Evolutionary conservation across 1,140 invertebrate genomes (phyloP).

Genomic region (Globodera rostochiensis): DNA sequence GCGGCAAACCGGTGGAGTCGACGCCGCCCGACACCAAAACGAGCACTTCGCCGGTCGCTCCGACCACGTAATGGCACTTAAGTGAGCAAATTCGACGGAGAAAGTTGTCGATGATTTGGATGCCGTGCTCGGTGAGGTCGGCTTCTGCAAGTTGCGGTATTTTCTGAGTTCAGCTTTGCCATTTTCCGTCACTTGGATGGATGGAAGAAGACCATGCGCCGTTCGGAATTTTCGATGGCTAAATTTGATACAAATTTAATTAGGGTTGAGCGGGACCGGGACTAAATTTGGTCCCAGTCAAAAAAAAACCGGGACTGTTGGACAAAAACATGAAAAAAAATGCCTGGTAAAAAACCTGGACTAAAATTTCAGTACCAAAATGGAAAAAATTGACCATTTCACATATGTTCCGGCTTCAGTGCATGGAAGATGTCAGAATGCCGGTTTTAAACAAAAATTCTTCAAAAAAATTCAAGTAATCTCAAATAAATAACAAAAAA

Average conservation of each 20-base stretch:
- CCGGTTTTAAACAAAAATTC: too few relatives aligned
- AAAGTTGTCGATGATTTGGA: constrained; percentile 89
- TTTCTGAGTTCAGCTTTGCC: neutral
- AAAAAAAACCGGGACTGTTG: constrained; percentile 75
- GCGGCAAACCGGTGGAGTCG: constrained; percentile 96
- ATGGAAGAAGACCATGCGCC: constrained; percentile 94
- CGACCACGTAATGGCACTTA: constrained; percentile 83
- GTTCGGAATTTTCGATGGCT: constrained; percentile 87
- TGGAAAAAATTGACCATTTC: too few relatives aligned
- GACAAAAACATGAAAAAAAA: constrained; percentile 89
- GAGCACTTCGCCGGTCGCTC: constrained; percentile 88
- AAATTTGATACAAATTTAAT: constrained; percentile 16
- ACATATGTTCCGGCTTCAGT: constrained; percentile 81
- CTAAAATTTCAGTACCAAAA: too few relatives aligned
- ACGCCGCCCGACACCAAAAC: constrained; percentile 78
- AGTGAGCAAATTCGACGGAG: constrained; percentile 85
- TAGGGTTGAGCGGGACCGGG: fast-evolving
- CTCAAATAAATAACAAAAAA: too few relatives aligned
- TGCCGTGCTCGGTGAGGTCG: constrained; percentile 88
- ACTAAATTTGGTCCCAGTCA: neutral
- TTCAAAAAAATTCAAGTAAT: too few relatives aligned
- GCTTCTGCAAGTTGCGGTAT: constrained; percentile 69
- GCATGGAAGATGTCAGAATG: constrained; percentile 79
- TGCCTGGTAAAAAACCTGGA: too few relatives aligned
- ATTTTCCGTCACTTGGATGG: constrained; percentile 73